Conservation (phyloP, 1,140 invertebrate species). For the Drosophila lacteicornis region DNA sequence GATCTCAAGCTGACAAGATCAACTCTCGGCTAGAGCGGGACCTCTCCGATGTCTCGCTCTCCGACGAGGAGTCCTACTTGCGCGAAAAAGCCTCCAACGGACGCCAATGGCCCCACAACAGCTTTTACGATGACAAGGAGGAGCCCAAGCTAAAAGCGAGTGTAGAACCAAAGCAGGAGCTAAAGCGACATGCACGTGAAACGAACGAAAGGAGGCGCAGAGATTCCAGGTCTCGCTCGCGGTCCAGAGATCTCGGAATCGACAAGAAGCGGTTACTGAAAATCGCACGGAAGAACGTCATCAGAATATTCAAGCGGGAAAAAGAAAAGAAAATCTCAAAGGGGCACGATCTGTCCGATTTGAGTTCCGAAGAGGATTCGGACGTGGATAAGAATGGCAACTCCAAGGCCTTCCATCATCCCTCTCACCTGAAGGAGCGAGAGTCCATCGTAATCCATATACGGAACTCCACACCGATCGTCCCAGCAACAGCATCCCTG, state of each 20-base stretch:
- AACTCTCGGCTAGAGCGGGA: conserved; percentile 38
- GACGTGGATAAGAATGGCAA: conserved; percentile 89
- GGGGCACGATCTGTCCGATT: conserved; percentile 92
- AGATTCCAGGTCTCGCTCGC: conserved; percentile 31
- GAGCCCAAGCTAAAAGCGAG: conserved; percentile 7
- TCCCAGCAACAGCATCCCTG: conserved; percentile 85
- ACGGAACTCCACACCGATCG: conserved; percentile 93
- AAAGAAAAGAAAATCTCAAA: conserved; percentile 91
- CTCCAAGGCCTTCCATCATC: conserved; percentile 94
- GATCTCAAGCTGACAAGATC: conserved; percentile 5
- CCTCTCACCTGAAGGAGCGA: conserved; percentile 94
- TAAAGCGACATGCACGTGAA: conserved; percentile 20
- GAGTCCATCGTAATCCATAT: conserved; percentile 96
- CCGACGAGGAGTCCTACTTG: conserved; percentile 85
- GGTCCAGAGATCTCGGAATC: conserved; percentile 86
- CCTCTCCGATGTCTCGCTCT: conserved; percentile 86
- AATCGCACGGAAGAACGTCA: conserved; percentile 94
- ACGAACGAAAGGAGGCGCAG: conserved; percentile 30
- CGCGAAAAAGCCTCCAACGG: conserved; percentile 78
- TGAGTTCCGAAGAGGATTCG: conserved; percentile 88
- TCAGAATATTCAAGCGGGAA: conserved; percentile 93
- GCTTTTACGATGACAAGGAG: conserved; percentile 63
- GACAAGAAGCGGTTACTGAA: conserved; percentile 96
- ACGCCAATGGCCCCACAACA: conserved; percentile 42
- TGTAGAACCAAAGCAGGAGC: conserved; percentile 9